Conservation (phyloP, 2,888 invertebrate species). For the Polyommatus icarus region DNA sequence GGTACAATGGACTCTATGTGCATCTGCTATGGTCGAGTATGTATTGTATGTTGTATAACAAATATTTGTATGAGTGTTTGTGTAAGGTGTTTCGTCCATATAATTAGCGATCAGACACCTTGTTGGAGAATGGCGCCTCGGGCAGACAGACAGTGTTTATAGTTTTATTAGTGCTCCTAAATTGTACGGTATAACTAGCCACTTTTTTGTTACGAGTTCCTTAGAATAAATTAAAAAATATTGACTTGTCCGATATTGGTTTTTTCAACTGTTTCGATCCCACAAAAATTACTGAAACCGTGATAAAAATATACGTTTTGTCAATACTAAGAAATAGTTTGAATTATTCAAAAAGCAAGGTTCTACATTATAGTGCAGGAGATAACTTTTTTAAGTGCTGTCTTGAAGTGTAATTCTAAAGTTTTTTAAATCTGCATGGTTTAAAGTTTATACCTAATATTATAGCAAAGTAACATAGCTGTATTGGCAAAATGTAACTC, state of each 20-base stretch:
- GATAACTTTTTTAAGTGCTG: neutral
- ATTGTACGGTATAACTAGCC: constrained; percentile 18
- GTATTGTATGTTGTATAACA: constrained; percentile 47
- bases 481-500: too few species aligned
- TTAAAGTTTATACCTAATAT: too few species aligned
- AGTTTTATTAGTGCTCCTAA: constrained; percentile 29
- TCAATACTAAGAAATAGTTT: too few species aligned
- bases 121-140: constrained; percentile 71
- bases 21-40: constrained; percentile 44
- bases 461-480: too few species aligned
- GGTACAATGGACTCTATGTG: constrained; percentile 46
- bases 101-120: constrained; percentile 78
- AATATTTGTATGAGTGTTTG: constrained; percentile 60
- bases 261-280: neutral
- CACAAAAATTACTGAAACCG: neutral
- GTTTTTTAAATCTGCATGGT: too few species aligned
- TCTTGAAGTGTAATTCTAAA: too few species aligned
- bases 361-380: neutral
- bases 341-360: too few species aligned
- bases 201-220: neutral
- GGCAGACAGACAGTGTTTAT: constrained; percentile 46
- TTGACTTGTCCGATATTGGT: neutral
- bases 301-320: neutral
- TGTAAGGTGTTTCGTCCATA: constrained; percentile 65
- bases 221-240: constrained; percentile 4